Conservation (phyloP, 2,888 invertebrate genomes). For the Panzeria rudis region DNA sequence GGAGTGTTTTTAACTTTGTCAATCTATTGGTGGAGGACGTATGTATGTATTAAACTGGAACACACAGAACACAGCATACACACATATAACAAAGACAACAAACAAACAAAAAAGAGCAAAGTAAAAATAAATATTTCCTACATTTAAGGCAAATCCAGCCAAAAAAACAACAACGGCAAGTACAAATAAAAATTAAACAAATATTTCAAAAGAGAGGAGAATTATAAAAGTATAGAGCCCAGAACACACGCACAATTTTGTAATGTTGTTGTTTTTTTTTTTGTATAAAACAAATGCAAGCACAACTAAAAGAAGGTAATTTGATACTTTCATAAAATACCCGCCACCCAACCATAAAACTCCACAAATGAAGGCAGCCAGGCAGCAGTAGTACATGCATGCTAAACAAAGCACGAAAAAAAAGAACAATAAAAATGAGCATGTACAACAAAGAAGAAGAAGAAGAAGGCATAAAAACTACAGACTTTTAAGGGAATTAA, state of each 20-base stretch:
- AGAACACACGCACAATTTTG: constrained; percentile 80
- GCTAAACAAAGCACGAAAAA: constrained; percentile 73
- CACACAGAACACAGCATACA: constrained; percentile 7
- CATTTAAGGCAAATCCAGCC: constrained; percentile 64
- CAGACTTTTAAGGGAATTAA: constrained; percentile 21
- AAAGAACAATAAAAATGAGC: constrained; percentile 71
- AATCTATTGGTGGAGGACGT: constrained; percentile 16
- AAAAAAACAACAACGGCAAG: constrained; percentile 57
- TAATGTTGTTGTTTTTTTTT: constrained; percentile 30
- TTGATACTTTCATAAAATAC: constrained; percentile 81
- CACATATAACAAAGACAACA: constrained; percentile 14
- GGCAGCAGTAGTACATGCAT: constrained; percentile 70
- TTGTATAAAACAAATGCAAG: constrained; percentile 55
- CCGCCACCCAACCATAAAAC: constrained; percentile 82
- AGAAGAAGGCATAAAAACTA: constrained; percentile 25
- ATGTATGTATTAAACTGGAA: constrained; percentile 1
- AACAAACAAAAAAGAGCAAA: constrained; percentile 52
- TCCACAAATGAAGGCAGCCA: constrained; percentile 78
- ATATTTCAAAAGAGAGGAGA: constrained; percentile 45
- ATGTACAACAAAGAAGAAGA: constrained; percentile 37
- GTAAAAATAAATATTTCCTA: constrained; percentile 73
- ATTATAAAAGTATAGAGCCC: constrained; percentile 70
- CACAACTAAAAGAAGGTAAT: constrained; percentile 75
- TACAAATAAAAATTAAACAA: constrained; percentile 66
- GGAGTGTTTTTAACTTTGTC: constrained; percentile 35